Conservation (phyloP, 2,113 vertebrate genomes). For the Prinia subflava region DNA sequence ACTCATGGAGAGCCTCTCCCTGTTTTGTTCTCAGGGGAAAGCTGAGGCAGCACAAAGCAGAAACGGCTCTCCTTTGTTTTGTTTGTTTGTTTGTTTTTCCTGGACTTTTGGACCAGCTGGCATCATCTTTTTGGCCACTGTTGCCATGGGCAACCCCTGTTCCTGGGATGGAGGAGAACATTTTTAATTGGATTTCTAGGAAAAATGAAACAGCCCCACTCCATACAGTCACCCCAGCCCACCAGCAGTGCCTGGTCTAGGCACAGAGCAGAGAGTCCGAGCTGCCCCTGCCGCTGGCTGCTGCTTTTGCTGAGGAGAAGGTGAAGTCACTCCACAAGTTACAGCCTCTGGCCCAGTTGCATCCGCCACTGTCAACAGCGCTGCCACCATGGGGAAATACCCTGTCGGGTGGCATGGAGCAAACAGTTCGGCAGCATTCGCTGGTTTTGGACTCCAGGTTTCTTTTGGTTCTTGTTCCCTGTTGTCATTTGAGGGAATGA, state of each 20-base stretch:
- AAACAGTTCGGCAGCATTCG: background rate
- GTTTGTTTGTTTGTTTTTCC: too few relatives aligned
- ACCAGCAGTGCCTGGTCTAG: background rate
- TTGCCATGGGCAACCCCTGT: background rate
- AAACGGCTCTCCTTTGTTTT: accelerated
- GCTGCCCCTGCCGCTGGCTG: background rate
- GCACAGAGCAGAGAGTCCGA: too few relatives aligned
- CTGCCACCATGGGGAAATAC: background rate
- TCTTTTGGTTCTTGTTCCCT: background rate
- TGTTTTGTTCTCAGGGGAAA: background rate
- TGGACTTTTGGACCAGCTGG: background rate
- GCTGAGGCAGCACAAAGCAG: background rate
- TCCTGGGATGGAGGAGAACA: background rate
- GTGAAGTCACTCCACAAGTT: background rate
- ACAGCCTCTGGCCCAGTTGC: background rate
- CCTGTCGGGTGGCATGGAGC: accelerated
- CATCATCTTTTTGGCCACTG: background rate
- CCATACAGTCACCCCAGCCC: accelerated
- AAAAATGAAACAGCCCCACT: background rate
- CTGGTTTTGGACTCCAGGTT: background rate
- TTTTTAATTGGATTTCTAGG: background rate
- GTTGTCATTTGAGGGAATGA: background rate
- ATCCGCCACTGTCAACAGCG: accelerated
- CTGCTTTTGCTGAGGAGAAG: background rate
- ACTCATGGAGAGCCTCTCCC: background rate